Evolutionary conservation across 2,113 vertebrate genomes (phyloP).

Genomic region (Amblyornis subalaris): DNA sequence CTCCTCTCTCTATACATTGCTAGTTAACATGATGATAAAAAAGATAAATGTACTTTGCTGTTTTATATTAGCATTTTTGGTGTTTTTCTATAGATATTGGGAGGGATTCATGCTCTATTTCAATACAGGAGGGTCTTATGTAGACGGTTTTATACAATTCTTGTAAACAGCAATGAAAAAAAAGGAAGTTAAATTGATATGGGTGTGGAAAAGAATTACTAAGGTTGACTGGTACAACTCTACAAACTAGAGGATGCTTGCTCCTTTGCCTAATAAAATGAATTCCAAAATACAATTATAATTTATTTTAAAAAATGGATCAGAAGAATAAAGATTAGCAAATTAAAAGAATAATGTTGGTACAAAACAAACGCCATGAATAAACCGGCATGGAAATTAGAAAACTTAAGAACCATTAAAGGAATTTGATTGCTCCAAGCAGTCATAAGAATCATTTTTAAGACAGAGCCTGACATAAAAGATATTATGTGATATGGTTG

Average conservation of each 20-base stretch:
- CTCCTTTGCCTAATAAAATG: neutral
- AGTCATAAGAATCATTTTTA: conserved; percentile 19
- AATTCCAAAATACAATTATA: neutral
- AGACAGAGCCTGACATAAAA: conserved; percentile 27
- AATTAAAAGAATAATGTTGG: neutral
- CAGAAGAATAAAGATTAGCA: neutral
- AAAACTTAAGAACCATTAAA: conserved; percentile 36
- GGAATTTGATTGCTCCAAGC: conserved; percentile 10
- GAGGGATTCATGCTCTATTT: neutral
- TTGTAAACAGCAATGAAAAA: neutral
- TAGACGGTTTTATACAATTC: neutral
- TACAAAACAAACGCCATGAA: neutral
- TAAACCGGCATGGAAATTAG: conserved; percentile 10
- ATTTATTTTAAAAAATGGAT: neutral
- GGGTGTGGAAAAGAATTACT: neutral
- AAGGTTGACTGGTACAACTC: neutral
- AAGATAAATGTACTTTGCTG: neutral
- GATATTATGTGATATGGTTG: neutral
- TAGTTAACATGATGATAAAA: neutral
- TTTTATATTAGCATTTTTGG: neutral
- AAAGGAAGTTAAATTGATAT: neutral
- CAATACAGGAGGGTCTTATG: neutral
- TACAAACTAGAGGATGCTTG: neutral
- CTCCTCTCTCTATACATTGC: neutral
- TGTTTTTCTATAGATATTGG: neutral